These are phyloP conservation scores for Apamea monoglypha DNA, from an alignment of 2,888 invertebrate genomes.

Conservation along the genomic window DNA sequence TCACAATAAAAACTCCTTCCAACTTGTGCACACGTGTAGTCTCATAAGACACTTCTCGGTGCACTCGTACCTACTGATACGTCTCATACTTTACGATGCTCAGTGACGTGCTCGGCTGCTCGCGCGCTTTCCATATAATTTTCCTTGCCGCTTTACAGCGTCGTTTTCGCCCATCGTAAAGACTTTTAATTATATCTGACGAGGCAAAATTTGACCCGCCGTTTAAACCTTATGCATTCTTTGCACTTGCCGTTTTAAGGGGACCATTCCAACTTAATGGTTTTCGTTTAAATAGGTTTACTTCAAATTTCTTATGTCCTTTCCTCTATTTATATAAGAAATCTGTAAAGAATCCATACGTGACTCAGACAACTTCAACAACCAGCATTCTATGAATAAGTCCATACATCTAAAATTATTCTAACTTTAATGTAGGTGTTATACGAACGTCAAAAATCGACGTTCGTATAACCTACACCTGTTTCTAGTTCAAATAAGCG, in stretches of 20 bases:
- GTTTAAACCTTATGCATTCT: conserved; percentile 79
- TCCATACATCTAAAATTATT: conserved; percentile 28
- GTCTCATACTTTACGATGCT: conserved; percentile 78
- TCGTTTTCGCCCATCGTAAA: conserved; percentile 85
- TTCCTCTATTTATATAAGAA: conserved; percentile 40
- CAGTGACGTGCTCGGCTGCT: conserved; percentile 72
- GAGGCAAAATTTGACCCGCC: conserved; percentile 80
- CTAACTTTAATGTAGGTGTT: conserved; percentile 41
- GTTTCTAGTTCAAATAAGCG: conserved; percentile 70
- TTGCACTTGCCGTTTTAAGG: conserved; percentile 75
- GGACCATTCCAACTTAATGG: conserved; percentile 72
- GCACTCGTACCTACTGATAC: conserved; percentile 56
- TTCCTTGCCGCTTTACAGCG: conserved; percentile 84
- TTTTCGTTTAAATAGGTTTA: conserved; percentile 76
- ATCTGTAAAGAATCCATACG: neutral
- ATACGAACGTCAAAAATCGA: conserved; percentile 61
- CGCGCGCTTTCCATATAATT: conserved; percentile 79
- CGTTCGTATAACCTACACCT: conserved; percentile 34
- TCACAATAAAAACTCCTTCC: conserved; percentile 37
- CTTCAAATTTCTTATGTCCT: conserved; percentile 49
- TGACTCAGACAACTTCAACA: neutral
- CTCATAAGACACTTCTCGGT: conserved; percentile 35
- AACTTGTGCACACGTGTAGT: conserved; percentile 35
- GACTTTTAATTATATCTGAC: conserved; percentile 86
- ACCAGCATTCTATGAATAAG: neutral